Evolutionary conservation across 2,797 vertebrate species (phyloP), one percentile per base, ranked within the genome.

Genomic region (Melanogrammus aeglefinus): DNA sequence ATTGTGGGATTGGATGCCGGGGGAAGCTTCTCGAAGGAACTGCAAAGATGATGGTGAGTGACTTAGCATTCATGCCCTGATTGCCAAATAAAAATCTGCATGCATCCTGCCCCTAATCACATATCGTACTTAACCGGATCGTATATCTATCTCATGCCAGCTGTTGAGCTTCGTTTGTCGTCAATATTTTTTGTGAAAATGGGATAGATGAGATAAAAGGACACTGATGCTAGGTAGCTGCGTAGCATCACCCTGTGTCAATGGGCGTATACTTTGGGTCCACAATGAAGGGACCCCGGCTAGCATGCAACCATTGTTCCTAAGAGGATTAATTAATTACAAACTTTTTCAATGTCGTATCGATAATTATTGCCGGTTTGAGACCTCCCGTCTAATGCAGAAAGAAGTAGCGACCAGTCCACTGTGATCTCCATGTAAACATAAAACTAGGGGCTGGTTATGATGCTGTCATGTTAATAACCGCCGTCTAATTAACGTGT

Each of bases 1-100:
- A 92, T 92, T 93, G 75, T 93, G 92, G 92, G 92, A 84, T 73
- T 0, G 72, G 35, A 78, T 41, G 76, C 91, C 90, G 87, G 88
- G 7, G 74, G 74, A 86, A 89, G 84, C 88, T 92, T 94, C 91
- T 94, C 90, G 91, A 94, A 93, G 81, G 79, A 92, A 87, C 91
- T 73, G 93, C 91, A 81, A 93, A 92, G 90, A 95, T 95, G 94
- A 94, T 95, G 94, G 94, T 95, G 90, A 94, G 94, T 91, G 76
- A 79, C 27, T 72, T 88, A 88, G 85, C 87, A 5, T 81, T 47
- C 51, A 44, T 72, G 77, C 51, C 2, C 12, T 0, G 0, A 18
- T 69, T 9, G 16, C 1, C 9, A 31, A 75, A 1, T 0, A 6
- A 0, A 4, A 89, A 94, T 94, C 92, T 81, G 2, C 0, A 6